Conservation (phyloP, 2,113 vertebrate genomes). For the Pluvianellus socialis region DNA sequence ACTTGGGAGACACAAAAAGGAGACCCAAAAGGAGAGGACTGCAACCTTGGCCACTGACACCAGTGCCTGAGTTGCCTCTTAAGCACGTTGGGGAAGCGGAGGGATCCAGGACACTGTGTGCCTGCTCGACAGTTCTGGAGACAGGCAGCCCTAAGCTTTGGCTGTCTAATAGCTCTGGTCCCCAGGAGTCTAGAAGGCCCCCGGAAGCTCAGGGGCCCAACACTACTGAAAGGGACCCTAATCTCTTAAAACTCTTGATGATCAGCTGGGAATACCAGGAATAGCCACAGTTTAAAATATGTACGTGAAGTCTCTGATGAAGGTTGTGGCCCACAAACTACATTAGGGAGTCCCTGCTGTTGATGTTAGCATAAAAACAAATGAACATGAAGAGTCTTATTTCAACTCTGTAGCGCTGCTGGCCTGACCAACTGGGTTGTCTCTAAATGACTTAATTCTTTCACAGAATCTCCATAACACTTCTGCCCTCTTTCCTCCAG, state of each 20-base stretch:
- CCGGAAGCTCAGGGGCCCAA: fast-evolving
- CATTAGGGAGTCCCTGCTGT: not conserved
- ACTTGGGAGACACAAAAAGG: not conserved
- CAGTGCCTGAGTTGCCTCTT: not conserved
- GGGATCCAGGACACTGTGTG: fast-evolving
- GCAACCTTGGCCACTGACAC: not conserved
- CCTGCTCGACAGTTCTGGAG: not conserved
- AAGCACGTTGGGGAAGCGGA: fast-evolving
- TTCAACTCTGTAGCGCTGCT: not conserved
- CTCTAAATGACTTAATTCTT: not conserved
- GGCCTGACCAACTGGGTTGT: not conserved
- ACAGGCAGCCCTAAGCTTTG: not conserved
- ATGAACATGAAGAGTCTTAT: not conserved
- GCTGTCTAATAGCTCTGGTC: not conserved
- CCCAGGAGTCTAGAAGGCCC: not conserved
- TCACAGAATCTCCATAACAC: not conserved
- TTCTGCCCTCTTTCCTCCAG: not conserved
- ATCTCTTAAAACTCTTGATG: not conserved
- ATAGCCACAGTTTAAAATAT: not conserved
- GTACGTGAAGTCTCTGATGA: not conserved
- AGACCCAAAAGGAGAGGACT: not conserved
- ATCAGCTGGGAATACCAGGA: not conserved
- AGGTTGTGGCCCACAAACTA: not conserved
- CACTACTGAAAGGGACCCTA: not conserved
- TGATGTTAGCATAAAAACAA: not conserved